phyloP scores from a whole-genome alignment of 2,797 vertebrate species.

The Hydrophis major region DNA sequence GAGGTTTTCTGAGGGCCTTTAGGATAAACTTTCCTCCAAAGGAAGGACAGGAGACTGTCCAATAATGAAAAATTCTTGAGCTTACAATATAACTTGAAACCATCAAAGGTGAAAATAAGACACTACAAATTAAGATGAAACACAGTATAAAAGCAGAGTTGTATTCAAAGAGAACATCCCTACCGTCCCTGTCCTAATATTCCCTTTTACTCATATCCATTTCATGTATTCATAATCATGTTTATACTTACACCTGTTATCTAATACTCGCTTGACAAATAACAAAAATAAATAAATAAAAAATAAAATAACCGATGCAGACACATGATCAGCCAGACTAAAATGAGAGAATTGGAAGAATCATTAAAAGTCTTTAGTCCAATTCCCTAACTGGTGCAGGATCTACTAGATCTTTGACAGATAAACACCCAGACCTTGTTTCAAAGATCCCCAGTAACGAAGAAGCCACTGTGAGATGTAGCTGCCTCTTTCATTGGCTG shows the following conservation, averaged over 20 bases:
- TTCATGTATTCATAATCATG: too few species aligned
- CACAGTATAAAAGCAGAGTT: not conserved
- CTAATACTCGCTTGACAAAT: too few species aligned
- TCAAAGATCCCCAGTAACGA: not conserved
- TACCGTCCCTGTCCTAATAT: too few species aligned
- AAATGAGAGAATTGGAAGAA: not conserved
- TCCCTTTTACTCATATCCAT: too few species aligned
- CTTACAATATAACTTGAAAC: not conserved
- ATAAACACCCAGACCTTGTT: not conserved
- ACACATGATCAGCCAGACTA: not conserved
- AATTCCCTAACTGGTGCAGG: not conserved
- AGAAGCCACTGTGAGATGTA: not conserved
- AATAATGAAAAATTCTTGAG: not conserved
- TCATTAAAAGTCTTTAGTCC: not conserved
- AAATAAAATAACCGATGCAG: not conserved
- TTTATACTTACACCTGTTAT: too few species aligned
- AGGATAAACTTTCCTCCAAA: not conserved
- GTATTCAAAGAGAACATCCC: not conserved
- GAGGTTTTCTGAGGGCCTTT: not conserved
- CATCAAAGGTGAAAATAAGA: not conserved
- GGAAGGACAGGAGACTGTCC: not conserved
- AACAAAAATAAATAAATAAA: too few species aligned
- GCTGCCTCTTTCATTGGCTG: not conserved
- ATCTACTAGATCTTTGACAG: not conserved
- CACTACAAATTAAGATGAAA: not conserved